Base-by-base conservation (phyloP, 23 tunicate species). In the Trididemnum clinides region DNA sequence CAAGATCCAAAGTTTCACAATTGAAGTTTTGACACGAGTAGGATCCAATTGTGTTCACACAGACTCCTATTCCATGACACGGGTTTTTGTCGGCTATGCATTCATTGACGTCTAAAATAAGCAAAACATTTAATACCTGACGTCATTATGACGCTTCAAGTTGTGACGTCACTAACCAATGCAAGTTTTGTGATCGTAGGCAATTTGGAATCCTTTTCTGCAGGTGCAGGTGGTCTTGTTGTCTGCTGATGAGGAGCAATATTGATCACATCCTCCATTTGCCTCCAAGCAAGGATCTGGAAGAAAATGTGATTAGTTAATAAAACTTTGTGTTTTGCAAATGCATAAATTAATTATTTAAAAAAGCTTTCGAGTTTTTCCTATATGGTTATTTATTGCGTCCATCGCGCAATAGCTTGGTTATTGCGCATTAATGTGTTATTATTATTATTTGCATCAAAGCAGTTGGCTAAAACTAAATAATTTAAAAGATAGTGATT, bases 11-110 rank as follows among this genome's bases (percentile, higher is more conserved):
- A 34, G 34, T 12, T 7, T 27, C 44, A 57, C 88, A 85, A 32
- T 59, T 62, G 36, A 39, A 73, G 57, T 1, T 31, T 36, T 85
- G 88, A 57, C 88, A 85, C 2, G 88, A 85, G 23, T 20, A 85
- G 28, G 88, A 85, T 3, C 88, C 88, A n/a, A 74, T 19, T 1
- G 72, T 85, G 82, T 85, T 85, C 57, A 85, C 88, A 39, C 88
- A 85, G 4, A 27, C 88, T 1, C 69, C 79, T 18, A 12, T 26
- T 1, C 31, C 19, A 21, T 18, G 31, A 70, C 87, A 84, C 1
- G 87, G 87, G 49, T 71, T 32, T 0, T 51, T 73, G 28, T n/a
- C n/a, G n/a, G 23, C 4, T 12, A 69, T 20, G 44, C 87, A 84
- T 32, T 84, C 87, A 71, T 84, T 49, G 62, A 71, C 50, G 65